Percentiles rank a stretch among this genome's conserved stretches.
phyloP scores from a whole-genome alignment of 2,888 invertebrate species.

The Rhogogaster chlorosoma region DNA sequence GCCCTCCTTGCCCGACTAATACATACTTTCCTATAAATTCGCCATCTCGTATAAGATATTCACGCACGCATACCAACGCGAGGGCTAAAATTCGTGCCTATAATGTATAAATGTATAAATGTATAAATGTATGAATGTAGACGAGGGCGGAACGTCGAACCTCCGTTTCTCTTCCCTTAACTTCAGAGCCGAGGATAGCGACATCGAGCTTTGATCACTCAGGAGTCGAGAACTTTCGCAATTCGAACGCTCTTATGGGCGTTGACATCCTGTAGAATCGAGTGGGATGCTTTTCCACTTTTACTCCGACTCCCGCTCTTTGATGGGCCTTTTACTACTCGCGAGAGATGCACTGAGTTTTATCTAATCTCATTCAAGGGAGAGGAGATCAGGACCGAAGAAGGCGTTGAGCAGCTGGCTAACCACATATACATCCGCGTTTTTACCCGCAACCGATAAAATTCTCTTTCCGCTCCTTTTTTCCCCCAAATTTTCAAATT shows the following conservation, averaged over 20 bases:
- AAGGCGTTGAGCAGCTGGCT: neutral
- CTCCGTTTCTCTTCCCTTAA: neutral
- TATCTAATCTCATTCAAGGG: neutral
- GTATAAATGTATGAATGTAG: neutral
- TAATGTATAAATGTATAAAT: neutral
- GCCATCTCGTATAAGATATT: neutral
- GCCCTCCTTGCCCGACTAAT: neutral
- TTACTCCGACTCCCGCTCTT: neutral
- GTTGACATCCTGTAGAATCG: slow-evolving; percentile 29
- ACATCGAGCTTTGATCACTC: slow-evolving; percentile 43
- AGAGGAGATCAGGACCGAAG: neutral
- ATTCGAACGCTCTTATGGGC: slow-evolving; percentile 15
- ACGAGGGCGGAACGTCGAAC: neutral
- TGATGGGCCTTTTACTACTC: slow-evolving; percentile 9
- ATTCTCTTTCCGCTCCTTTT: neutral
- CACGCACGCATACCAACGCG: neutral
- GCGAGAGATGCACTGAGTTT: neutral
- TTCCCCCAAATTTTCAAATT: neutral
- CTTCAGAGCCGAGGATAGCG: neutral
- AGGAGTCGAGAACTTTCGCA: slow-evolving; percentile 44
- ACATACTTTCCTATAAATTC: neutral
- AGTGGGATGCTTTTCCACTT: slow-evolving; percentile 15
- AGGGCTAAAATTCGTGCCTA: neutral
- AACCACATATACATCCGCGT: neutral
- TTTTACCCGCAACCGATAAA: neutral